Percentiles rank a stretch among this genome's conserved stretches.
Conservation (phyloP, 1,140 invertebrate species). For the Ceratitis capitata region DNA sequence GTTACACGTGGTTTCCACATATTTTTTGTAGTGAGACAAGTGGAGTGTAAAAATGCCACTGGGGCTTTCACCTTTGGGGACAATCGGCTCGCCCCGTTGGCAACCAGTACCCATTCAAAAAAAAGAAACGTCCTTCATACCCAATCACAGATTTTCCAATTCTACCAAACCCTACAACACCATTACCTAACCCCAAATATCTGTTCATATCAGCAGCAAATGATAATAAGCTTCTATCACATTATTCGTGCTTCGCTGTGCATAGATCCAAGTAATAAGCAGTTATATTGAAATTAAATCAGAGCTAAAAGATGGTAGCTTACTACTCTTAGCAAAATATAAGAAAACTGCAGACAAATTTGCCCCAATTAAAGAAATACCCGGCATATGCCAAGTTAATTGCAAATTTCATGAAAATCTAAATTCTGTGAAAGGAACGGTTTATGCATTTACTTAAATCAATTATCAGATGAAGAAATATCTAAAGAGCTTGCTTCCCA, state of each 20-base stretch:
- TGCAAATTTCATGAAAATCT: background rate
- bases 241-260: background rate
- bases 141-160: no score
- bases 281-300: background rate
- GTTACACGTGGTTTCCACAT: no score
- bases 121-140: no score
- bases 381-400: background rate
- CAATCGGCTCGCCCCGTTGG: no score
- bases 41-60: no score
- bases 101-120: no score
- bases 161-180: no score
- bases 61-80: no score
- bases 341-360: background rate
- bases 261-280: background rate
- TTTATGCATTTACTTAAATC: no score
- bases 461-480: no score
- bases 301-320: background rate
- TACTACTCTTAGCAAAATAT: background rate
- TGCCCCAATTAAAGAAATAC: background rate
- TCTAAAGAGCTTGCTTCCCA: no score
- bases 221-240: background rate
- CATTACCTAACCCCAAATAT: background rate
- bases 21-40: no score
- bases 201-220: background rate
- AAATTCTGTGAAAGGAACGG: background rate